Evolutionary conservation across 2,797 vertebrate genomes (phyloP).

Genomic region (Artibeus jamaicensis): DNA sequence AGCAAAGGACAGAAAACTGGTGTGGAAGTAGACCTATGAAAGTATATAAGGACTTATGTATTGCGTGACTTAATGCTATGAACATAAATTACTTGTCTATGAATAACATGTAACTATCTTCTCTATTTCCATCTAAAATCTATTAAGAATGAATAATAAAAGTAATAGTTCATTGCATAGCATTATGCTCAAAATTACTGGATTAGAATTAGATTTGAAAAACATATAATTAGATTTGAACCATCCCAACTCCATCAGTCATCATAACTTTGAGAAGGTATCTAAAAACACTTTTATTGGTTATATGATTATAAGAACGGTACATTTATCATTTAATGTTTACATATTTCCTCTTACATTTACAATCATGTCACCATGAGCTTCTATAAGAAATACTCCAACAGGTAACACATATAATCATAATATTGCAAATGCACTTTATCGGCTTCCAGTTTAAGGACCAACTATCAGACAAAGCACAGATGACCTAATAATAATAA

Average conservation of each 20-base stretch:
- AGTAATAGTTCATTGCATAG: neutral
- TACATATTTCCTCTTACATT: neutral
- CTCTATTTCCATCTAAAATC: neutral
- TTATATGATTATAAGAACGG: neutral
- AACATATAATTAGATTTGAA: neutral
- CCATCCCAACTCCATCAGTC: neutral
- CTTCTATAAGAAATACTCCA: neutral
- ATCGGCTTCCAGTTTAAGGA: neutral
- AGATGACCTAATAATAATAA: neutral
- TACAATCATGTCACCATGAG: neutral
- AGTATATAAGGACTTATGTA: neutral
- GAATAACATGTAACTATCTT: neutral
- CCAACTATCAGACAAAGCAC: neutral
- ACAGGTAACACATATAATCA: neutral
- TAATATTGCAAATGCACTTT: neutral
- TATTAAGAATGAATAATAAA: neutral
- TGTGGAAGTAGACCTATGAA: neutral
- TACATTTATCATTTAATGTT: neutral
- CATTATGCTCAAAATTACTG: neutral
- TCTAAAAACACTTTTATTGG: neutral
- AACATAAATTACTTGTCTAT: neutral
- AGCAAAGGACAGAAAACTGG: neutral
- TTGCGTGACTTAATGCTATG: neutral
- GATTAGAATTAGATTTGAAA: neutral
- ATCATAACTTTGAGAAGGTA: neutral